phyloP scores from a whole-genome alignment of 53 echinoderm and acorn worm genomes.

The Crossaster papposus region DNA sequence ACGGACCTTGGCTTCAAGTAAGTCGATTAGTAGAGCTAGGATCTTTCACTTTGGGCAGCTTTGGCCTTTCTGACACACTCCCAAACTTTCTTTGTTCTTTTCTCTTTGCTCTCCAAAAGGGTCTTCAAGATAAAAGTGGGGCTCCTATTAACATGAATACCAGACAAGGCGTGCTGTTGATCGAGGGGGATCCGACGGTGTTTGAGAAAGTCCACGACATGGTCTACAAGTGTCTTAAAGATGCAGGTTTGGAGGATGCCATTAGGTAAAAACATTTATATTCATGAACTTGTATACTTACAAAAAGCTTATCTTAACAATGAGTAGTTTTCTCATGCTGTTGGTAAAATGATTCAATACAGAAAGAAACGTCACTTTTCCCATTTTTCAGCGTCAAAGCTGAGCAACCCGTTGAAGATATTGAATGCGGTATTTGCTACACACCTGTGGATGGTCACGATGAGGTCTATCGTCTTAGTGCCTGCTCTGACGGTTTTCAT shows the following conservation, averaged over 20 bases:
- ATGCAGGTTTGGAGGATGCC: slow-evolving; percentile 34
- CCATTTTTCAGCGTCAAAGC: slow-evolving; percentile 8
- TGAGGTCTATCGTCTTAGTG: slow-evolving; percentile 53
- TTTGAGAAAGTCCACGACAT: slow-evolving; percentile 27
- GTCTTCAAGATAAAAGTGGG: slow-evolving; percentile 27
- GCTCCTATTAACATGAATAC: slow-evolving; percentile 23
- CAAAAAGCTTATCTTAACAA: too few relatives aligned
- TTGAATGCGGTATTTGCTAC: slow-evolving; percentile 67
- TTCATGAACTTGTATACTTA: background rate
- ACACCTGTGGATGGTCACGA: slow-evolving; percentile 36
- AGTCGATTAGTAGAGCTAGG: background rate
- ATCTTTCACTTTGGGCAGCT: too few relatives aligned
- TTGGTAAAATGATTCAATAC: too few relatives aligned
- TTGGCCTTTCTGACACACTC: too few relatives aligned
- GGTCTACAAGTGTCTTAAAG: slow-evolving; percentile 36
- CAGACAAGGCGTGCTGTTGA: slow-evolving; percentile 27
- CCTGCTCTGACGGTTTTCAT: slow-evolving; percentile 63
- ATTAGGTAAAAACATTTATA: background rate
- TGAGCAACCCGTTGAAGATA: slow-evolving; percentile 13
- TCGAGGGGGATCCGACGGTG: slow-evolving; percentile 20
- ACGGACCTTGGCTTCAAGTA: slow-evolving; percentile 56
- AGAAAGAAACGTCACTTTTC: background rate
- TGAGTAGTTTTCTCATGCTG: too few relatives aligned
- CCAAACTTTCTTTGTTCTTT: too few relatives aligned
- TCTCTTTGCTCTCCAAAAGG: background rate